Percentiles rank a stretch among this genome's conserved stretches.
Evolutionary conservation across 2,797 vertebrate species (phyloP).

Genomic region (Margarornis squamiger): DNA sequence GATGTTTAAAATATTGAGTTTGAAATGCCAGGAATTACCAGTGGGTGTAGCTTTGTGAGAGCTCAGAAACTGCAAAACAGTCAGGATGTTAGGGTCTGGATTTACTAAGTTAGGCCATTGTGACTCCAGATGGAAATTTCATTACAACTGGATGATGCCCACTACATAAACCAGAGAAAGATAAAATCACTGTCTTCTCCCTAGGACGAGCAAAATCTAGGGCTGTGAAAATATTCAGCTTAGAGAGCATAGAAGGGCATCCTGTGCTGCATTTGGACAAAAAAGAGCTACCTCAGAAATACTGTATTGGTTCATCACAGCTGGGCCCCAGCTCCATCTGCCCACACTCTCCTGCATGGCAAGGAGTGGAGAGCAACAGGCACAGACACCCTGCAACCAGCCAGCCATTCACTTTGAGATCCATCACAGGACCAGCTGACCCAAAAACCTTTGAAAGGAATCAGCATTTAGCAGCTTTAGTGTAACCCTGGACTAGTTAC

Average conservation of each 20-base stretch:
- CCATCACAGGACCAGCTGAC: background rate
- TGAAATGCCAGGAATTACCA: conserved; percentile 50
- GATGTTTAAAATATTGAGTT: conserved; percentile 46
- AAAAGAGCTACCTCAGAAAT: background rate
- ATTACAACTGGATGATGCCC: background rate
- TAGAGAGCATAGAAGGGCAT: background rate
- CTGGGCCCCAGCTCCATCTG: background rate
- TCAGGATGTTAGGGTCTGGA: background rate
- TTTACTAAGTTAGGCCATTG: background rate
- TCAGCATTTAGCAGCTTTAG: background rate
- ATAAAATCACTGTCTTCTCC: background rate
- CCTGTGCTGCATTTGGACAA: background rate
- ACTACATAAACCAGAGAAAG: background rate
- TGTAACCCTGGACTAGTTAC: background rate
- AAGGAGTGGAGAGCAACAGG: background rate
- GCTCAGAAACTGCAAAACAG: conserved; percentile 27
- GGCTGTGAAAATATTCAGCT: background rate
- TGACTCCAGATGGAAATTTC: conserved; percentile 19
- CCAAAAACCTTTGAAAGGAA: background rate
- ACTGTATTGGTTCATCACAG: background rate
- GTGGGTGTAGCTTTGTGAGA: background rate
- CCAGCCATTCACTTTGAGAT: accelerated
- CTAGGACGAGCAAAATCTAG: background rate
- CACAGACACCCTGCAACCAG: accelerated
- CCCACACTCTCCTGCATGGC: accelerated